These are phyloP conservation scores for Clarias batrachus DNA, from an alignment of 2,113 vertebrate genomes.

Conservation along the genomic window DNA sequence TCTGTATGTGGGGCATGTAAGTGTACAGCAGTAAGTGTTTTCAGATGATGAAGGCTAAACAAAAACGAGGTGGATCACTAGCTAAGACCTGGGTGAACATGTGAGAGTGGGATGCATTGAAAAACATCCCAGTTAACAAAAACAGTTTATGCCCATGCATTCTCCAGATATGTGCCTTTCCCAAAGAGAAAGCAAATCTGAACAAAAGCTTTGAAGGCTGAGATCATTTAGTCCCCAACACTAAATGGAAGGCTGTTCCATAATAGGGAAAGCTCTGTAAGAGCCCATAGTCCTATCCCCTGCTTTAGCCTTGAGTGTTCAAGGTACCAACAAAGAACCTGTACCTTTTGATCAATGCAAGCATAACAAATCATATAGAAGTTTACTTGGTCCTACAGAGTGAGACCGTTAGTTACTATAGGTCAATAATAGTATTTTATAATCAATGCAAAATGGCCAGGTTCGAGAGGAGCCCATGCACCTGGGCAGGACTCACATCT, in stretches of 20 bases:
- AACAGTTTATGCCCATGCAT: too few relatives aligned
- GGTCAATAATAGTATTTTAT: not conserved
- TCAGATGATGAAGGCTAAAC: too few relatives aligned
- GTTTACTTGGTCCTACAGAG: not conserved
- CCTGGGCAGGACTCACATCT: too few relatives aligned
- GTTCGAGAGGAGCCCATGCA: too few relatives aligned
- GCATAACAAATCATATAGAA: not conserved
- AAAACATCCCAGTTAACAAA: too few relatives aligned
- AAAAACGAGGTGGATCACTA: too few relatives aligned
- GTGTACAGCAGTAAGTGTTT: too few relatives aligned
- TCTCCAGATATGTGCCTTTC: too few relatives aligned
- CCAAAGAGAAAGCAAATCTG: too few relatives aligned
- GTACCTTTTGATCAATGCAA: not conserved
- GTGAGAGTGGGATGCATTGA: not conserved
- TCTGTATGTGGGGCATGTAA: too few relatives aligned
- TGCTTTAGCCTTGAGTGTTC: not conserved
- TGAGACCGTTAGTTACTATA: not conserved
- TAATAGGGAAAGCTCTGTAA: not conserved
- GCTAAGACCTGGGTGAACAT: too few relatives aligned
- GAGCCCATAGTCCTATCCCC: too few relatives aligned
- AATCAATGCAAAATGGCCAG: not conserved
- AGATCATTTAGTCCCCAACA: not conserved
- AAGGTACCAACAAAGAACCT: not conserved
- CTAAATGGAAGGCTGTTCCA: not conserved
- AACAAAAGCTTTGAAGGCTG: not conserved